Base-by-base conservation (phyloP, 2,888 invertebrate genomes). In the Mesorhabditis spiculigera region DNA sequence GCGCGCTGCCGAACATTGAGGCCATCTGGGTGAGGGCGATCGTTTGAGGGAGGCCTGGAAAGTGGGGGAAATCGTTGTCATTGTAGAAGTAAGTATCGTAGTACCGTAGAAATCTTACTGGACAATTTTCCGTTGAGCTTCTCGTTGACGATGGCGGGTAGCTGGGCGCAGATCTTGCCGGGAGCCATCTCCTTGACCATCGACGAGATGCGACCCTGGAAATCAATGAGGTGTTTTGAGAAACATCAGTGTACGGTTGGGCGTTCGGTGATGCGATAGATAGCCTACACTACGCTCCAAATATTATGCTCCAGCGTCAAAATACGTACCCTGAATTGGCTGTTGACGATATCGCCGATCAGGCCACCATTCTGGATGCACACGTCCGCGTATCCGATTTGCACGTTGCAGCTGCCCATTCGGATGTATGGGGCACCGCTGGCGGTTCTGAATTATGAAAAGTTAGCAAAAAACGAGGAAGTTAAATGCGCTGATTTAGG, bases 291-390 rank as follows among this genome's bases (percentile, higher is more conserved):
- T n/a, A 58, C 10, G 10, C 10, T 63, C 64, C n/a, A 13, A n/a
- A 28, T 4, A 63, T 16, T 28, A 28, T 28, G 1, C 28, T 28
- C 28, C 28, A 28, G 28, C 28, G 28, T 28, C 28, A 1, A 28
- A 28, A 28, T 41, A 71, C 75, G 70, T 43, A 82, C 82, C 73
- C 82, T 73, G 76, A 84, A 84, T 66, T 82, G 79, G 43, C 76
- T 79, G 77, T 84, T 84, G 63, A 79, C 81, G 70, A 84, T 77
- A 63, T 82, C 81, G 67, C 84, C 84, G 65, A 84, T 75, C 13
- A 84, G 74, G 43, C 83, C 84, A 67, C 82, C 84, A 71, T 84
- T 84, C 73, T 82, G 78, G 61, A 84, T 83, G 73, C 78, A 84
- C 4, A 78, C 81, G 71, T 84, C 82, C 8, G 81, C 78, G 68